phyloP scores from a whole-genome alignment of 1,140 invertebrate genomes.

The Trichomalopsis sarcophagae region DNA sequence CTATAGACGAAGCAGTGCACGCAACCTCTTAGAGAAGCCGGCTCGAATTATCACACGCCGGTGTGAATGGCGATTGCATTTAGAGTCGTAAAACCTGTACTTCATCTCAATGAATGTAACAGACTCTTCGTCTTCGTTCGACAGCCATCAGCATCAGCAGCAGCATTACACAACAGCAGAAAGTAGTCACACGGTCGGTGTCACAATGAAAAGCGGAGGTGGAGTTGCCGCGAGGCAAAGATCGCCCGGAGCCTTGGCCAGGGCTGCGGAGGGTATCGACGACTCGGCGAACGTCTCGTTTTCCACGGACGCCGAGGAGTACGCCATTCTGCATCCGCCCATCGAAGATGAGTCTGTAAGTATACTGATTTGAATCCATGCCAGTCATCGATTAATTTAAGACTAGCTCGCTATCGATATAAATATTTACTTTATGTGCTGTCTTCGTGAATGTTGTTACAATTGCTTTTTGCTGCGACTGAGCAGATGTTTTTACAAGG shows the following conservation, averaged over 20 bases:
- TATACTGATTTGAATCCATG: not conserved
- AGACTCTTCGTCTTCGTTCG: not conserved
- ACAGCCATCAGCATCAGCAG: conserved; percentile 11
- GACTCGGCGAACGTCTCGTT: conserved; percentile 65
- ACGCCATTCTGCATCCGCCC: conserved; percentile 67
- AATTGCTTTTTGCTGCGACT: not conserved
- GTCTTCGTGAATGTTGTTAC: no score
- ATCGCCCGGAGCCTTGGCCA: conserved; percentile 69
- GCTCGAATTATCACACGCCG: conserved; percentile 3
- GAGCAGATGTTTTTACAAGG: not conserved
- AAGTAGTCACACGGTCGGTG: conserved; percentile 65
- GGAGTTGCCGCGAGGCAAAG: conserved; percentile 63
- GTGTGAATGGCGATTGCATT: conserved; percentile 21
- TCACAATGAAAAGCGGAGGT: conserved; percentile 62
- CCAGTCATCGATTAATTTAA: not conserved
- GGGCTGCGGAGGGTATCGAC: conserved; percentile 66
- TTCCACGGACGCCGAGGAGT: conserved; percentile 67
- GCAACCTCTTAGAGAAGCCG: not conserved
- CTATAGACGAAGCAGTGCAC: not conserved
- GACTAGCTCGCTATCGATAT: not conserved
- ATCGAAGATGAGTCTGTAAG: conserved; percentile 70
- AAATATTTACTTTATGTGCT: not conserved
- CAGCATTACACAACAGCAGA: conserved; percentile 54
- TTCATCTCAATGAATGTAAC: not conserved
- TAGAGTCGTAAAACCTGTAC: not conserved